phyloP scores from a whole-genome alignment of 2,113 vertebrate genomes.

The Hymenochirus boettgeri region DNA sequence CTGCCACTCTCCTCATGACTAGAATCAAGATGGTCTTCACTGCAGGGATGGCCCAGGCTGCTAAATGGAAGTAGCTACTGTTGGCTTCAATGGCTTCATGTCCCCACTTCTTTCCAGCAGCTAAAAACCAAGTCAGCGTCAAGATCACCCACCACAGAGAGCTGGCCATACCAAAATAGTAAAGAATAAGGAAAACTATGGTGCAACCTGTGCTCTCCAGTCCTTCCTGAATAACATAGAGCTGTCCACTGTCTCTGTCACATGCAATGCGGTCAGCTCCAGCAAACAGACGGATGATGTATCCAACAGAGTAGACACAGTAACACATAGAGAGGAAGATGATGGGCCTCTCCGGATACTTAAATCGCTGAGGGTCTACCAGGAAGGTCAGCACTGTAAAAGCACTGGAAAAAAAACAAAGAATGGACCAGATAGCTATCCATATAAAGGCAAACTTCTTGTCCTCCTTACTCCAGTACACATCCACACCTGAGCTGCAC shows the following conservation, averaged over 20 bases:
- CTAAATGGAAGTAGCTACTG: conserved; percentile 97
- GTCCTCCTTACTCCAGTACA: conserved; percentile 92
- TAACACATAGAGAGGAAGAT: conserved; percentile 98
- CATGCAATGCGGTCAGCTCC: conserved; percentile 91
- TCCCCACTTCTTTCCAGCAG: conserved; percentile 95
- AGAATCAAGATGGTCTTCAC: conserved; percentile 94
- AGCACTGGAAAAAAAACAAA: conserved; percentile 93
- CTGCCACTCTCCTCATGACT: conserved; percentile 90
- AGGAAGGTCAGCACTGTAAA: conserved; percentile 97
- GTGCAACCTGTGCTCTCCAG: conserved; percentile 96
- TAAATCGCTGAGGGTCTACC: conserved; percentile 88
- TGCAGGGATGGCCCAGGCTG: conserved; percentile 90
- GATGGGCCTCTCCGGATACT: conserved; percentile 94
- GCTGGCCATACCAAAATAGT: conserved; percentile 97
- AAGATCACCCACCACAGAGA: conserved; percentile 97
- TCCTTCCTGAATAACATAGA: conserved; percentile 95
- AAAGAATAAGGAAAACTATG: conserved; percentile 91
- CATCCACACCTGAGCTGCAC: conserved; percentile 85
- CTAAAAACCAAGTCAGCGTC: conserved; percentile 93
- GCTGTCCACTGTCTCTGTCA: conserved; percentile 86
- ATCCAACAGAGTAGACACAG: conserved; percentile 92
- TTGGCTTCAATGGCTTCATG: conserved; percentile 95
- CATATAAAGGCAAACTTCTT: conserved; percentile 88
- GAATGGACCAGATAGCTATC: conserved; percentile 90
- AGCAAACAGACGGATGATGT: conserved; percentile 89